Percentiles rank a stretch among this genome's conserved stretches.
Conservation (phyloP, 1,140 invertebrate genomes). For the Nasonia longicornis region DNA sequence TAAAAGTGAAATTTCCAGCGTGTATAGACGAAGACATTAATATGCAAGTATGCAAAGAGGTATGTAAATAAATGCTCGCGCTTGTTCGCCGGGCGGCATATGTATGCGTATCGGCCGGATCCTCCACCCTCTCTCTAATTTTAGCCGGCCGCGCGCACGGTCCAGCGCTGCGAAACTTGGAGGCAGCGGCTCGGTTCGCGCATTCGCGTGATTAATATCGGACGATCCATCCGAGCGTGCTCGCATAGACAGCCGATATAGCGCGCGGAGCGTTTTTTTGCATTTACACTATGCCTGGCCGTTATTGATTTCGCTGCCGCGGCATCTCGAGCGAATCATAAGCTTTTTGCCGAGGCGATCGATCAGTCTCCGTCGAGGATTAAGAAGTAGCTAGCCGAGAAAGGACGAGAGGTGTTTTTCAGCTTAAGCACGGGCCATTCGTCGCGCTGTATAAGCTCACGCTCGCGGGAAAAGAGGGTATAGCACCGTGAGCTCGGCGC, state of each 20-base stretch:
- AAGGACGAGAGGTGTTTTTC: constrained; percentile 31
- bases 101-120: neutral
- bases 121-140: constrained; percentile 6
- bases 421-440: neutral
- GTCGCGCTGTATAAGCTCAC: neutral
- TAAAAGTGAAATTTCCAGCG: constrained; percentile 16
- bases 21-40: constrained; percentile 13
- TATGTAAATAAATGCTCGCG: constrained; percentile 31
- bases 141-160: neutral
- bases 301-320: neutral
- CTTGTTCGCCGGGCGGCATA: neutral
- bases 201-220: constrained; percentile 24
- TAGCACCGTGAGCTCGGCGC: neutral
- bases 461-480: neutral
- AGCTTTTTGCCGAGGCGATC: constrained; percentile 20
- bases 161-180: neutral
- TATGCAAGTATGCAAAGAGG: constrained; percentile 27
- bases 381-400: neutral
- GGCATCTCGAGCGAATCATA: neutral
- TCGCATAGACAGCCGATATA: neutral
- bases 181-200: neutral
- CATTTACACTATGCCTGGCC: too few relatives aligned
- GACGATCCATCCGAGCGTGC: neutral
- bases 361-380: constrained; percentile 29
- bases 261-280: too few relatives aligned